phyloP scores from a whole-genome alignment of 2,113 vertebrate species.

The Urocynchramus pylzowi region DNA sequence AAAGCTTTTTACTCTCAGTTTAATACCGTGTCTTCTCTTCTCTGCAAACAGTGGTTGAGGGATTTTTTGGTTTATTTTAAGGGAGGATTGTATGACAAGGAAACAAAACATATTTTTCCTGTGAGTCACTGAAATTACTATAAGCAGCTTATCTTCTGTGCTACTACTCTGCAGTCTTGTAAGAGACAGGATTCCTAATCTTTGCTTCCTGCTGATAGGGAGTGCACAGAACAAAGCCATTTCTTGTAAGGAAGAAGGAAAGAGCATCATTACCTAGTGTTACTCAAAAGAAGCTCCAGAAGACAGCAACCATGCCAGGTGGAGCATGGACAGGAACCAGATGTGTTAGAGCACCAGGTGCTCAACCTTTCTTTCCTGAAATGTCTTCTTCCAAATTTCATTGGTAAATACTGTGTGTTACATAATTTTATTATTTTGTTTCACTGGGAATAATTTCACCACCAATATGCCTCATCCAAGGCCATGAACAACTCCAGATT shows the following conservation, averaged over 20 bases:
- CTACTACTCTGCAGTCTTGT: not conserved
- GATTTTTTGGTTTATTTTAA: not conserved
- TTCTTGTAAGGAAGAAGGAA: not conserved
- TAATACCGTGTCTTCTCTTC: not conserved
- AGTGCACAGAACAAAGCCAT: not conserved
- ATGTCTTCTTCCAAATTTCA: not conserved
- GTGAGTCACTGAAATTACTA: not conserved
- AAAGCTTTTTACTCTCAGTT: not conserved
- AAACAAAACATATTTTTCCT: not conserved
- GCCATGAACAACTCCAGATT: not conserved
- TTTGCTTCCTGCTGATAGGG: not conserved
- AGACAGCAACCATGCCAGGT: not conserved
- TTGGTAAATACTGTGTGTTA: not conserved
- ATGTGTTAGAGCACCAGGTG: accelerated
- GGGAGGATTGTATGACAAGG: not conserved
- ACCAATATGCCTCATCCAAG: not conserved
- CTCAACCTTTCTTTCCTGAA: not conserved
- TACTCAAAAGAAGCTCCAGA: not conserved
- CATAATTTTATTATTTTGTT: not conserved
- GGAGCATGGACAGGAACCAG: accelerated
- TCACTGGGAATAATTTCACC: not conserved
- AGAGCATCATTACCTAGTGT: not conserved
- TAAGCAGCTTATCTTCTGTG: not conserved
- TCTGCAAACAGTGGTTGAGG: not conserved
- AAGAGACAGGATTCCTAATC: not conserved